These are phyloP conservation scores for Rotaria socialis DNA, from an alignment of 2,888 invertebrate genomes.

Conservation along the genomic window DNA sequence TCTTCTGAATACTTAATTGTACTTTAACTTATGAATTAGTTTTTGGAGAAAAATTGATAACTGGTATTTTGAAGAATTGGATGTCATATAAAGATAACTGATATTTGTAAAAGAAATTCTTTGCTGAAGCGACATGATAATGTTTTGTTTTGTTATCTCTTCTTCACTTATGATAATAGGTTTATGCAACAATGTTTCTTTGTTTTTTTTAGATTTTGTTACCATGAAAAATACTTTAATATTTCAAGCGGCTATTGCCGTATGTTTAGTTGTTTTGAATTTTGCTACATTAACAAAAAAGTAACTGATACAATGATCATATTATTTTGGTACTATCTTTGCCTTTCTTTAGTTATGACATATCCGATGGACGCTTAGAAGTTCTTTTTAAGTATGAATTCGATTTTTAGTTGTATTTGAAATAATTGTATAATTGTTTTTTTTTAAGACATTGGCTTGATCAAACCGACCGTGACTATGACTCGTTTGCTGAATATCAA, in stretches of 20 bases:
- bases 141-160: neutral
- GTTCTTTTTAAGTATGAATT: slow-evolving; percentile 16
- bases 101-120: neutral
- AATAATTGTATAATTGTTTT: no score
- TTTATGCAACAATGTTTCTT: neutral
- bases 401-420: no score
- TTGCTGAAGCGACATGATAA: neutral
- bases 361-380: neutral
- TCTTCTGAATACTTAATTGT: neutral
- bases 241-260: neutral
- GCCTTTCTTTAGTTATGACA: neutral
- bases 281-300: neutral
- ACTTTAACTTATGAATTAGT: no score
- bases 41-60: no score
- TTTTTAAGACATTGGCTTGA: slow-evolving; percentile 40
- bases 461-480: slow-evolving; percentile 26
- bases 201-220: neutral
- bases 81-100: no score
- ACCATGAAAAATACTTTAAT: neutral
- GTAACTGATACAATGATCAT: neutral
- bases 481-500: slow-evolving; percentile 31
- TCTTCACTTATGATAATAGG: neutral
- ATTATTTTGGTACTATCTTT: no score
- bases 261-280: neutral
- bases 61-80: no score